Evolutionary conservation across 2,888 invertebrate genomes (phyloP).

Genomic region (Cryptus viduatorius): DNA sequence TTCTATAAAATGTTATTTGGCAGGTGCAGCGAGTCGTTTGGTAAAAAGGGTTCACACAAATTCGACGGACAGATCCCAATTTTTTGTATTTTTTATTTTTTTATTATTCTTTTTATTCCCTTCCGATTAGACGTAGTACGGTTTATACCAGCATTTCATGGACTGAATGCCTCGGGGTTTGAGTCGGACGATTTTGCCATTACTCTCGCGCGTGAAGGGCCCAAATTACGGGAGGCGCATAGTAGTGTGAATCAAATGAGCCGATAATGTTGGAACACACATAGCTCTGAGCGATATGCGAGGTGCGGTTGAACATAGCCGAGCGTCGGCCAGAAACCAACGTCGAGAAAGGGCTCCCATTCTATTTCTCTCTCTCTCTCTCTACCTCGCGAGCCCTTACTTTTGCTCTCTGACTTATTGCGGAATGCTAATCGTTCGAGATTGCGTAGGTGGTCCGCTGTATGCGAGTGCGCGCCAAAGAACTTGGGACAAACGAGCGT

Average conservation of each 20-base stretch:
- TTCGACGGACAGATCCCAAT: constrained; percentile 10
- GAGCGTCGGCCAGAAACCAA: constrained; percentile 5
- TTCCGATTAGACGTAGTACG: constrained; percentile 39
- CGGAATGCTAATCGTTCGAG: constrained; percentile 75
- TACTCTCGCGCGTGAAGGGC: constrained; percentile 64
- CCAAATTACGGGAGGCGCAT: constrained; percentile 77
- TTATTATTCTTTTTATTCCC: constrained; percentile 7
- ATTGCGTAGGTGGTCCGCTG: constrained; percentile 74
- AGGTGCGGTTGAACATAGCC: constrained; percentile 27
- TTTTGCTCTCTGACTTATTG: constrained; percentile 78
- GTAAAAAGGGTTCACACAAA: neutral
- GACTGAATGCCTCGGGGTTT: constrained; percentile 71
- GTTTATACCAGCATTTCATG: constrained; percentile 35
- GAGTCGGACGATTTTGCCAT: constrained; percentile 76
- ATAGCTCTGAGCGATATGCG: constrained; percentile 75
- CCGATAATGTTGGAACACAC: constrained; percentile 80
- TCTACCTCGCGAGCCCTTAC: constrained; percentile 15
- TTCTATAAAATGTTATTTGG: constrained; percentile 13
- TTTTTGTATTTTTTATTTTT: neutral
- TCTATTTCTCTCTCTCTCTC: constrained; percentile 12
- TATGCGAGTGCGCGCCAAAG: neutral
- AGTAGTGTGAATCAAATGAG: constrained; percentile 79
- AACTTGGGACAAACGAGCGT: neutral
- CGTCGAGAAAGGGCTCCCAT: constrained; percentile 37
- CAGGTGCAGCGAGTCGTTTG: constrained; percentile 39